phyloP scores from a whole-genome alignment of 2,113 vertebrate genomes.

The Clarias magur region DNA sequence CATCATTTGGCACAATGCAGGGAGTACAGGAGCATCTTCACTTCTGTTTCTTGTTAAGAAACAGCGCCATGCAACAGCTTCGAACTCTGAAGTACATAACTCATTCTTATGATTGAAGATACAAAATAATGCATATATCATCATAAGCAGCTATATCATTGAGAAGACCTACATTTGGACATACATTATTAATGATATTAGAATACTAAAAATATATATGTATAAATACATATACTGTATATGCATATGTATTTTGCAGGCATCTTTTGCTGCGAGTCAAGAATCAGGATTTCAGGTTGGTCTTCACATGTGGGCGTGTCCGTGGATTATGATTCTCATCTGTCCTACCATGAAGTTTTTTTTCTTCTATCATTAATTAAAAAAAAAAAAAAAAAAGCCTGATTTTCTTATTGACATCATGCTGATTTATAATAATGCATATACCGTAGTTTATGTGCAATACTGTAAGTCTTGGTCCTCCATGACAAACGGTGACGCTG shows the following conservation, averaged over 20 bases:
- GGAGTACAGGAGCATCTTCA: constrained; percentile 6
- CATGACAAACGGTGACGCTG: background rate
- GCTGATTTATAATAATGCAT: background rate
- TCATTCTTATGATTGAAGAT: background rate
- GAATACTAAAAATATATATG: background rate
- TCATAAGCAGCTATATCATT: background rate
- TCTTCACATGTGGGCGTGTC: background rate
- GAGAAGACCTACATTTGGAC: constrained; percentile 20
- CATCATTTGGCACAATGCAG: constrained; percentile 42
- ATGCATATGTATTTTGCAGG: constrained; percentile 5
- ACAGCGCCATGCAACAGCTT: constrained; percentile 41
- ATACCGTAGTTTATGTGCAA: background rate
- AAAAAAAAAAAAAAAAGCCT: background rate
- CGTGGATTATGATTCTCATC: background rate
- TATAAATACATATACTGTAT: no score
- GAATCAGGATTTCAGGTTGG: background rate
- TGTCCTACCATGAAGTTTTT: background rate
- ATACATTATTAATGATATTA: constrained; percentile 18
- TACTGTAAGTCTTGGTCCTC: background rate
- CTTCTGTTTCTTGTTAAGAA: background rate
- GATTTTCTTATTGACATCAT: constrained; percentile 6
- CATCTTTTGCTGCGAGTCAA: background rate
- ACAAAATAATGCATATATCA: constrained; percentile 23
- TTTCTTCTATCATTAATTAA: background rate
- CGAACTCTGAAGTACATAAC: background rate